Conservation (phyloP, 1,140 invertebrate genomes). For the Rhopalosiphum maidis region DNA sequence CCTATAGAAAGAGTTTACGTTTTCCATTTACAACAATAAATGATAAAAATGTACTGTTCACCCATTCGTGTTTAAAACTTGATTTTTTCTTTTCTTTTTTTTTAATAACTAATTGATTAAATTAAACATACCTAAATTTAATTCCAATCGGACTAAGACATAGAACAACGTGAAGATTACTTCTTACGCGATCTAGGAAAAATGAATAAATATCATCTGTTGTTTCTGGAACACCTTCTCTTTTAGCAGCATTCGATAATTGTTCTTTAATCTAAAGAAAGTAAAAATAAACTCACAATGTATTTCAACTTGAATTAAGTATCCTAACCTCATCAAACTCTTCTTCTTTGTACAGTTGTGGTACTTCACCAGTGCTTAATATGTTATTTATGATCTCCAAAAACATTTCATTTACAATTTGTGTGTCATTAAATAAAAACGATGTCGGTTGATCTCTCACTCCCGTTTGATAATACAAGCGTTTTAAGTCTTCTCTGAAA, state of each 20-base stretch:
- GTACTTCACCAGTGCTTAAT: conserved; percentile 82
- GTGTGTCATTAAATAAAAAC: conserved; percentile 85
- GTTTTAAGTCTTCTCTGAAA: conserved; percentile 85
- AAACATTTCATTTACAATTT: conserved; percentile 77
- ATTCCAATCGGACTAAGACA: conserved; percentile 88
- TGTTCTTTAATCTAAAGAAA: conserved; percentile 19
- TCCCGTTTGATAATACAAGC: conserved; percentile 74
- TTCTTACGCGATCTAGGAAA: conserved; percentile 77
- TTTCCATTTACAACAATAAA: neutral
- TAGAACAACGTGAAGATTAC: conserved; percentile 81
- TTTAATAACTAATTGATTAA: neutral
- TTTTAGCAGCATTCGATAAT: neutral
- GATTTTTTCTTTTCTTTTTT: too few relatives aligned
- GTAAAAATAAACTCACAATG: neutral
- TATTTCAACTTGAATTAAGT: neutral
- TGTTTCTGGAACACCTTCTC: conserved; percentile 60
- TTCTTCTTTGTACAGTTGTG: conserved; percentile 66
- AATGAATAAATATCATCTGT: conserved; percentile 75
- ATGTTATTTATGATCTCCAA: conserved; percentile 89
- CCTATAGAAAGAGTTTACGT: too few relatives aligned
- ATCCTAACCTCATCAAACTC: conserved; percentile 66
- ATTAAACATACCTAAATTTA: conserved; percentile 64
- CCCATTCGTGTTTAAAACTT: too few relatives aligned
- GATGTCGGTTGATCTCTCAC: conserved; percentile 76
- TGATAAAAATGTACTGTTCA: neutral